Conservation (phyloP, 1,140 invertebrate genomes). For the Dinoponera quadriceps region DNA sequence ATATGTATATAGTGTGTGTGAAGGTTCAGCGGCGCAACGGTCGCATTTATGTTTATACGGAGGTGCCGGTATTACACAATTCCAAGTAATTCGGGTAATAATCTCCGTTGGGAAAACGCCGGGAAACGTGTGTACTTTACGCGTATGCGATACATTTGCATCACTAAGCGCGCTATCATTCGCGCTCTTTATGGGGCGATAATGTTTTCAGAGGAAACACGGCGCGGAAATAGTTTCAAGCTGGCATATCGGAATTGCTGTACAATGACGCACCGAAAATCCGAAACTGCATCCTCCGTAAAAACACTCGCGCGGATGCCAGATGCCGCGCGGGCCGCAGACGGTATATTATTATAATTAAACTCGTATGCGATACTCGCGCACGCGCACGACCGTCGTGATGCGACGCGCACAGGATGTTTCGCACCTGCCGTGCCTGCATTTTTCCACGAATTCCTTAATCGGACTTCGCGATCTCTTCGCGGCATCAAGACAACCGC, state of each 20-base stretch:
- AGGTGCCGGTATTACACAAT: background rate
- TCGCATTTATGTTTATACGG: background rate
- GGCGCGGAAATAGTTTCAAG: conserved; percentile 35
- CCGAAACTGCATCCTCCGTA: background rate
- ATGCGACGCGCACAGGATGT: background rate
- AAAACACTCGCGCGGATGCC: background rate
- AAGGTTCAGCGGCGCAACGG: background rate
- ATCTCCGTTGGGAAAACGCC: background rate
- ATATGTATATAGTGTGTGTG: too few relatives aligned
- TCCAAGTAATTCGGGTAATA: conserved; percentile 2
- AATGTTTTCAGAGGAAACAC: conserved; percentile 48
- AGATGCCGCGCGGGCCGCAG: background rate
- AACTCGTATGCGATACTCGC: background rate
- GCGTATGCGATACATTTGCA: conserved; percentile 8
- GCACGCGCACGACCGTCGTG: background rate
- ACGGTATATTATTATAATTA: conserved; percentile 64
- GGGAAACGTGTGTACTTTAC: background rate
- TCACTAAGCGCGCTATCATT: background rate
- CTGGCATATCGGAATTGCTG: conserved; percentile 33
- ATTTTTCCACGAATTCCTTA: too few relatives aligned
- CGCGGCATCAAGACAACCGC: too few relatives aligned
- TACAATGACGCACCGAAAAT: conserved; percentile 29
- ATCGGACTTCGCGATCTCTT: background rate
- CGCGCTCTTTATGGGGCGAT: conserved; percentile 28
- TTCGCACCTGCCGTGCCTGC: background rate